Evolutionary conservation across 2,888 invertebrate genomes (phyloP), one percentile per base, ranked within the genome.

Genomic region (Baccha elongata): DNA sequence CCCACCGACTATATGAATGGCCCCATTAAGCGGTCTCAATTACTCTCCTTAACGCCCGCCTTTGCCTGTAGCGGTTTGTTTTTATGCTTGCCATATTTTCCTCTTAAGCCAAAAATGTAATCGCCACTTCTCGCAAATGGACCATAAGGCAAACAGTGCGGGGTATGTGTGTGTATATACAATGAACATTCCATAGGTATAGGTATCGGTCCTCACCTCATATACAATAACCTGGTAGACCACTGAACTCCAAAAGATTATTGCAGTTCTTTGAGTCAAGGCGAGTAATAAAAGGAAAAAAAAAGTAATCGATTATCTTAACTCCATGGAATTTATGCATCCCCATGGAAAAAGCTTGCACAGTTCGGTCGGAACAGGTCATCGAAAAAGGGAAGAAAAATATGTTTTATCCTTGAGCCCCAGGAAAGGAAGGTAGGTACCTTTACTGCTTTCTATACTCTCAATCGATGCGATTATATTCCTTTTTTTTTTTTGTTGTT

Each of bases 81-180:
- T 76, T 83, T 83, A 83, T 73, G 62, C 67, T 73, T 10, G 87
- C 86, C 86, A 89, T 88, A 89, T 88, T 88, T 88, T 88, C 87
- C 87, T 86, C 87, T 89, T 89, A 88, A 89, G 87, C 88, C 85
- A 86, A 87, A 86, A 87, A 86, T 60, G 86, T 88, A 89, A 88
- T 89, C 89, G 89, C 86, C 87, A 88, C 87, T 88, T 89, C 87
- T 86, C 85, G 86, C 86, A 87, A 88, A 88, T 88, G 88, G 88
- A 87, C 86, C 88, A 88, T 88, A 88, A 87, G 88, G 87, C 88
- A 68, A 76, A 62, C 46, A 78, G 48, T 68, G 50, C 62, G 53
- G 53, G 53, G 46, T 76, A 50, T 46, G 23, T 55, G 58, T 55
- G 53, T 32, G 29, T 8, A 8, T 29, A 10, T 58, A 29, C 42